Percentiles rank a stretch among this genome's conserved stretches.
Evolutionary conservation across 1,140 invertebrate genomes (phyloP).

Genomic region (Linepithema humile): DNA sequence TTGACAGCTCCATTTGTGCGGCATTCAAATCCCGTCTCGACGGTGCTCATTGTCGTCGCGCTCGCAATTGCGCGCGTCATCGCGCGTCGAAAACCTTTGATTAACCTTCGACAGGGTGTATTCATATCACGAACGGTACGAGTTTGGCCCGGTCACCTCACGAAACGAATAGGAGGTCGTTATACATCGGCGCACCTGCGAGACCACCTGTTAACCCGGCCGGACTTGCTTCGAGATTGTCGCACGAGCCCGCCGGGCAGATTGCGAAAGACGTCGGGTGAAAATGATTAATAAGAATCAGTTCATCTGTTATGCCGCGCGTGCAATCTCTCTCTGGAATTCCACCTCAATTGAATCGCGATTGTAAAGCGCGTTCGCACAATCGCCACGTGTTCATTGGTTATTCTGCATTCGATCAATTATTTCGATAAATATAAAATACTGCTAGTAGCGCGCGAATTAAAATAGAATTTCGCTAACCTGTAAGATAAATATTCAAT

Average conservation of each 20-base stretch:
- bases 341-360: constrained; percentile 56
- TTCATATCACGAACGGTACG: constrained; percentile 14
- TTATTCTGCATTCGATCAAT: constrained; percentile 22
- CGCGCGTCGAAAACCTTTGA: neutral
- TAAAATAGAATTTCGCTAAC: neutral
- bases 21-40: constrained; percentile 27
- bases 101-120: constrained; percentile 31
- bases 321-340: constrained; percentile 42
- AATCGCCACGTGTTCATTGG: neutral
- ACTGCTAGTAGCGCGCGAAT: neutral
- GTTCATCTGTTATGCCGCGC: constrained; percentile 28
- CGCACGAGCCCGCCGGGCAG: constrained; percentile 27
- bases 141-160: constrained; percentile 31
- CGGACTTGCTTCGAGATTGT: constrained; percentile 12
- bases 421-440: constrained; percentile 7
- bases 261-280: constrained; percentile 55
- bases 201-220: constrained; percentile 58
- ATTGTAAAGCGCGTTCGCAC: neutral
- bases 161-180: constrained; percentile 51
- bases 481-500: neutral
- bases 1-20: constrained; percentile 51
- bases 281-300: constrained; percentile 66
- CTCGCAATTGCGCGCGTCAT: neutral
- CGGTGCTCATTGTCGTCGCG: neutral
- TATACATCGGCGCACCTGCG: constrained; percentile 39